phyloP scores from a whole-genome alignment of 2,888 invertebrate genomes.

The Fragum sueziense region DNA sequence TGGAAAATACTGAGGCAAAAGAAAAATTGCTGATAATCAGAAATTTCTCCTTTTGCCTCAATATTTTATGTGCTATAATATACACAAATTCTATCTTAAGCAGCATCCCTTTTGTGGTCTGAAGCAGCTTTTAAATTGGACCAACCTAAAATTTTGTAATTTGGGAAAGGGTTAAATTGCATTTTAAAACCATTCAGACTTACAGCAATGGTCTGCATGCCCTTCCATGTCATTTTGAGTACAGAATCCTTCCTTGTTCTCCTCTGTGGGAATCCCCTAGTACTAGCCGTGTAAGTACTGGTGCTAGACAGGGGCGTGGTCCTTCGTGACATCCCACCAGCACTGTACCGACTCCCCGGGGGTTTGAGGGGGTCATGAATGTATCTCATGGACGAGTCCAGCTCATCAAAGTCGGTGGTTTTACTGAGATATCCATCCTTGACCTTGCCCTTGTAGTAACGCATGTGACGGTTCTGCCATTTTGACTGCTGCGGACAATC shows the following conservation, averaged over 20 bases:
- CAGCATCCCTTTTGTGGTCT: too few species aligned
- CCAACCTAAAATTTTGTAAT: too few species aligned
- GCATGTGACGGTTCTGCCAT: slow-evolving; percentile 89
- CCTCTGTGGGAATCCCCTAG: slow-evolving; percentile 55
- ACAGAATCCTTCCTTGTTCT: slow-evolving; percentile 87
- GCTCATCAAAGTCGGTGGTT: slow-evolving; percentile 64
- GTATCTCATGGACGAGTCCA: slow-evolving; percentile 63
- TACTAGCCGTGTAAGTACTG: slow-evolving; percentile 68
- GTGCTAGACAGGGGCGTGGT: slow-evolving; percentile 71
- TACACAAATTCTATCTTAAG: too few species aligned
- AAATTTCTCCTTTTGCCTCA: too few species aligned
- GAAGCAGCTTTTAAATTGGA: too few species aligned
- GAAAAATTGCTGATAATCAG: too few species aligned
- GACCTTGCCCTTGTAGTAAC: slow-evolving; percentile 68
- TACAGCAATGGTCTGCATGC: slow-evolving; percentile 91
- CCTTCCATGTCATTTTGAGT: slow-evolving; percentile 91
- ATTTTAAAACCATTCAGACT: too few species aligned
- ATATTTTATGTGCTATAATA: too few species aligned
- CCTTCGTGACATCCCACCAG: slow-evolving; percentile 60
- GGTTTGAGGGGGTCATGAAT: slow-evolving; percentile 73
- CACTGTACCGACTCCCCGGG: slow-evolving; percentile 53
- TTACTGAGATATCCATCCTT: slow-evolving; percentile 69
- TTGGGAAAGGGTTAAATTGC: too few species aligned
- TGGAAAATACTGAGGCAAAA: too few species aligned
- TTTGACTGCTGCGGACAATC: slow-evolving; percentile 85